Evolutionary conservation across 1,140 invertebrate genomes (phyloP), one percentile per base, ranked within the genome.

Genomic region (Sycophila sp.): DNA sequence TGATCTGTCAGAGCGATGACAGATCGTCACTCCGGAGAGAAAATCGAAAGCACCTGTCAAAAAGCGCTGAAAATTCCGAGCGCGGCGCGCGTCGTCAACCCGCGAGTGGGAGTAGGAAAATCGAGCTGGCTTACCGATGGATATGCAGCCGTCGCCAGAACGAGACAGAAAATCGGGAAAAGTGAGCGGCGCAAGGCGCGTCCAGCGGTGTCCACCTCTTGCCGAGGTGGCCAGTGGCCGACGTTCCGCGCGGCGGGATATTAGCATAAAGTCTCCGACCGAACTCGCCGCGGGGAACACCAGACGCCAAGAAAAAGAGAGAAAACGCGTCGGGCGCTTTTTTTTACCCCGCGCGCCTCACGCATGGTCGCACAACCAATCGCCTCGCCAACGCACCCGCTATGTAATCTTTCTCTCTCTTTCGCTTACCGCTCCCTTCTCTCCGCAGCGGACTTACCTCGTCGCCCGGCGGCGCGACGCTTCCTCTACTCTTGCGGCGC

Each of bases 291-390:
- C 17, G 22, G 32, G 11, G 11, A 60, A 65, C 60, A 42, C 53
- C 13, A 47, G n/a, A n/a, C n/a, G n/a, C n/a, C n/a, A n/a, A n/a
- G n/a, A n/a, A n/a, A n/a, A n/a, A n/a, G n/a, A n/a, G n/a, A n/a
- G n/a, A n/a, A n/a, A n/a, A n/a, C n/a, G n/a, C n/a, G 30, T 42
- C 26, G 24, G 69, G 71, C 71, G 32, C 49, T 51, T n/a, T n/a
- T n/a, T n/a, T n/a, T n/a, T 32, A 38, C 28, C 36, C 42, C 28
- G 63, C 75, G 78, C 83, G 82, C 83, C 82, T 84, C 82, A 83
- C 83, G 83, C 83, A 83, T 82, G 84, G 79, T 79, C 81, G 81
- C 82, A 78, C 81, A 69, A 60, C 55, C 66, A 69, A 53, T 60
- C 45, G 42, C 38, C 45, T 69, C 68, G 53, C 71, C 76, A 67